Conservation (phyloP, 1,140 invertebrate genomes). For the Drosophila melanogaster region Release_6_plus_ISO1_MT NT_033779.5:9776501-9777000, state of each 20-base stretch:
- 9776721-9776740: constrained; percentile 41
- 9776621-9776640: constrained; percentile 30
- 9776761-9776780: constrained; percentile 19
- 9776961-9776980: constrained; percentile 33
- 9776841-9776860: constrained; percentile 24
- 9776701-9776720: constrained; percentile 7
- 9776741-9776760: constrained; percentile 24
- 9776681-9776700: constrained; percentile 10
- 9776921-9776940: not conserved
- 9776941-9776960: not conserved
- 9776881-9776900: constrained; percentile 37
- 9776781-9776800: too few relatives aligned
- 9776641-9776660: not conserved
- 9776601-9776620: constrained; percentile 16
- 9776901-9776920: too few relatives aligned
- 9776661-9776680: constrained; percentile 20
- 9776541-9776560: constrained; percentile 61
- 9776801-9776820: constrained; percentile 1
- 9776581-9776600: constrained; percentile 24
- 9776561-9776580: constrained; percentile 56
- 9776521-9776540: constrained; percentile 42
- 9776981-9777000: constrained; percentile 29
- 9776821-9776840: constrained; percentile 42
- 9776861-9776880: constrained; percentile 16
- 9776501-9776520: constrained; percentile 62